Conservation (phyloP, 2,797 vertebrate species). For the Danio kyathit region DNA sequence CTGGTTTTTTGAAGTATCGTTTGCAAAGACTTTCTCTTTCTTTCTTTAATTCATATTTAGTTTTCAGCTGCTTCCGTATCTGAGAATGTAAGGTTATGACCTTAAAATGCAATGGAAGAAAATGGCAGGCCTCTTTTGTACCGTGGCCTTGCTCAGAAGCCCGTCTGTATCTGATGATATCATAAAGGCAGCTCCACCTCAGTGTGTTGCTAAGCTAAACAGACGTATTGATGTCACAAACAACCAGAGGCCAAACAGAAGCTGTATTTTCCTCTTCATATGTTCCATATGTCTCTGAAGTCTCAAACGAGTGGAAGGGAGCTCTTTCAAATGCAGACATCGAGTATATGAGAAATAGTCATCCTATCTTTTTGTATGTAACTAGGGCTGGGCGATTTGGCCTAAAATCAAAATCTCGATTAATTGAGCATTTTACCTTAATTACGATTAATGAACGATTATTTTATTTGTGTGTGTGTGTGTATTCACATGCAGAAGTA, state of each 20-base stretch:
- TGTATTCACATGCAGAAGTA: too few relatives aligned
- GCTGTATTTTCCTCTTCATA: constrained; percentile 22
- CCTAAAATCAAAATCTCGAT: too few relatives aligned
- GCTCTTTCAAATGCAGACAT: constrained; percentile 14
- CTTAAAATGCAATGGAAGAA: constrained; percentile 45
- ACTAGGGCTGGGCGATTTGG: too few relatives aligned
- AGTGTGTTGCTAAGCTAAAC: constrained; percentile 47
- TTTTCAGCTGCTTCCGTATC: constrained; percentile 27
- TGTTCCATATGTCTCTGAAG: constrained; percentile 33
- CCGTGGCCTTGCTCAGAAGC: constrained; percentile 39
- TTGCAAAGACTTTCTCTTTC: constrained; percentile 28
- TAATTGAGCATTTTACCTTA: too few relatives aligned
- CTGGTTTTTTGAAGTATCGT: constrained; percentile 54
- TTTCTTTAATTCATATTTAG: background rate
- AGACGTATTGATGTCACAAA: constrained; percentile 39
- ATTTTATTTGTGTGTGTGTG: too few relatives aligned
- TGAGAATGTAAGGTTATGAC: constrained; percentile 45
- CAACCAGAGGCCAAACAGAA: constrained; percentile 38
- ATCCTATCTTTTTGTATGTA: background rate
- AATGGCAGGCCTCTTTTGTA: constrained; percentile 53
- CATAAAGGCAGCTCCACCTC: constrained; percentile 48
- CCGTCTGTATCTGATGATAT: constrained; percentile 54
- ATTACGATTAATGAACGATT: too few relatives aligned
- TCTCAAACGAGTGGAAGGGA: background rate
- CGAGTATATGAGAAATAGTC: background rate